Conservation (phyloP, 2,113 vertebrate genomes). For the Stegostoma tigrinum region DNA sequence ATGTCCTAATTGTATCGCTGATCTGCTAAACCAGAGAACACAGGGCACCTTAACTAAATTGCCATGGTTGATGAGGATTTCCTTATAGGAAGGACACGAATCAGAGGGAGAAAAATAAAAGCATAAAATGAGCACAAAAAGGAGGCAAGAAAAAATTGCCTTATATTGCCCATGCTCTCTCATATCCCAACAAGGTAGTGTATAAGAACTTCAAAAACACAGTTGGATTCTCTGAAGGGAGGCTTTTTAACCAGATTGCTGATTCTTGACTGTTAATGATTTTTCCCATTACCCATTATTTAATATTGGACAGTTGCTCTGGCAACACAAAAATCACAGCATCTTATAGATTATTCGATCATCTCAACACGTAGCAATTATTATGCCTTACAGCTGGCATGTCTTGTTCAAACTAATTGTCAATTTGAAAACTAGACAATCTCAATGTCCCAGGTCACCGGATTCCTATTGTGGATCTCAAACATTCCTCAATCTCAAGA, state of each 20-base stretch:
- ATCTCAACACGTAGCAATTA: background rate
- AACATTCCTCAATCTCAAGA: no score
- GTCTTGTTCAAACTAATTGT: no score
- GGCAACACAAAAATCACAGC: background rate
- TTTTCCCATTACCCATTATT: background rate
- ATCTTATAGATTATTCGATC: background rate
- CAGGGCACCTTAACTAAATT: background rate
- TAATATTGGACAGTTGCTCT: background rate
- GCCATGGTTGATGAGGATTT: background rate
- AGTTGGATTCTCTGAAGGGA: background rate
- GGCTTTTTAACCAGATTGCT: background rate
- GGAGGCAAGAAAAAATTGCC: background rate
- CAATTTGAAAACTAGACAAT: no score
- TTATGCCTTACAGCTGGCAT: background rate
- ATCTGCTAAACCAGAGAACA: background rate
- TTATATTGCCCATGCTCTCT: no score
- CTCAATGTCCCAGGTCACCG: no score
- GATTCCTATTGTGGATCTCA: no score
- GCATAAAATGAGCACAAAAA: background rate
- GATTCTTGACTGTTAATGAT: background rate
- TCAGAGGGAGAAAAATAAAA: background rate
- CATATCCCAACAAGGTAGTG: background rate
- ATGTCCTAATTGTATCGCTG: background rate
- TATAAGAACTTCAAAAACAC: background rate
- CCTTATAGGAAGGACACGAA: background rate